These are phyloP conservation scores for Turritopsis rubra DNA, from an alignment of 30 jellyfish, hydroid and myxozoan species.

Conservation along the genomic window DNA sequence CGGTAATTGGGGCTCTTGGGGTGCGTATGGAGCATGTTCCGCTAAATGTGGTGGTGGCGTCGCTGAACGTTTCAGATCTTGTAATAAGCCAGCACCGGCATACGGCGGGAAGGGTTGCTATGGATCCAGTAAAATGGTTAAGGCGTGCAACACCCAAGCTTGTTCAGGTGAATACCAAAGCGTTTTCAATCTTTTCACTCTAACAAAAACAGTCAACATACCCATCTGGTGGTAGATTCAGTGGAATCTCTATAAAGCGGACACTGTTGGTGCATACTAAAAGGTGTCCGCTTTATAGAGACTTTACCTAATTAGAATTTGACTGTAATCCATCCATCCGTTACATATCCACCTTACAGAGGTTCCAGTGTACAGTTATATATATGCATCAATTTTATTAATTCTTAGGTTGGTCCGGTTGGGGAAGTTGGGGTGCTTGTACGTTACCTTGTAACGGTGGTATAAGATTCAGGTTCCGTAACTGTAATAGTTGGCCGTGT, in stretches of 20 bases:
- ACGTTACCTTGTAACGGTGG: slow-evolving; percentile 27
- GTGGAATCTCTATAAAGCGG: too few relatives aligned
- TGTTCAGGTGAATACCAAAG: slow-evolving; percentile 72
- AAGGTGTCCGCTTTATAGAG: too few relatives aligned
- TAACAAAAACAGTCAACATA: too few relatives aligned
- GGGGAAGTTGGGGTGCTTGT: slow-evolving; percentile 24
- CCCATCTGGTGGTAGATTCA: too few relatives aligned
- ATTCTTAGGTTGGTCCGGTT: slow-evolving; percentile 15
- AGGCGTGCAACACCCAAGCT: slow-evolving; percentile 58
- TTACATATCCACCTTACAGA: too few relatives aligned
- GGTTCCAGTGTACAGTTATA: too few relatives aligned
- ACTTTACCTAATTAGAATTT: too few relatives aligned
- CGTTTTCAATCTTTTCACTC: too few relatives aligned
- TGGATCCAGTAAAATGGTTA: slow-evolving; percentile 48
- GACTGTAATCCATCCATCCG: too few relatives aligned
- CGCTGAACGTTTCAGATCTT: slow-evolving; percentile 33
- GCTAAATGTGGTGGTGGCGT: slow-evolving; percentile 78
- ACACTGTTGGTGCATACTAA: too few relatives aligned
- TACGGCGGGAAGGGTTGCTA: slow-evolving; percentile 54
- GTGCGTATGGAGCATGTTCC: slow-evolving; percentile 50
- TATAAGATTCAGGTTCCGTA: slow-evolving; percentile 20
- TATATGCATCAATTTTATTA: neutral
- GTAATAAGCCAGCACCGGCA: slow-evolving; percentile 71
- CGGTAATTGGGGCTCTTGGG: slow-evolving; percentile 74
- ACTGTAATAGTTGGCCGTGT: neutral